Base-by-base conservation (phyloP, 2,888 invertebrate species). In the Cosmia trapezina region DNA sequence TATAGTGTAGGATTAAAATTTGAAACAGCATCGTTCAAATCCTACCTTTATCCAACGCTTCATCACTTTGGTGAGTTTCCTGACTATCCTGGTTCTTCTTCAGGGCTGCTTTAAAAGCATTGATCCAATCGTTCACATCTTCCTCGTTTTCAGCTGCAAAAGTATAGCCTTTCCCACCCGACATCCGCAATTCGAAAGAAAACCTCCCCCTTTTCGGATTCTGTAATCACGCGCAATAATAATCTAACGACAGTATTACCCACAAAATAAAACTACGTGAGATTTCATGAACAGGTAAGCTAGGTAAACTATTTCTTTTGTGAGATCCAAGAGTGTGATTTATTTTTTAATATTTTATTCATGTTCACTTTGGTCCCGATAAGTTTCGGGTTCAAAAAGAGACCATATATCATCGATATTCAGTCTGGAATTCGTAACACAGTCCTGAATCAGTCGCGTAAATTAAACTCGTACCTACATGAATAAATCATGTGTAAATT, bases 111-210 rank as follows among this genome's bases (percentile, higher is more conserved):
- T 97, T 98, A 43, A 99, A 96, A 84, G 98, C 98, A 70, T 95
- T 96, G 43, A 99, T 97, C 99, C 99, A 99, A 89, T 98, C 98
- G 87, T 96, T 97, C 87, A 97, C 95, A 83, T 99, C 99, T 12
- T 97, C 96, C 87, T 99, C 99, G 88, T 97, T 98, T 89, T 99
- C 99, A 1, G 98, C 97, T 11, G 98, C 98, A 87, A 99, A 97
- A 62, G 98, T 97, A 88, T 98, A 98, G 0, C 98, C 98, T 91
- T 98, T 98, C 82, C 98, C 98, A 28, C 98, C 98, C 9, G 98
- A 97, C 98, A 98, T 98, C 79, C 98, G 97, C 59, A 99, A 93
- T 92, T 99, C 99, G 93, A 99, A 99, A 92, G 98, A 98, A 91
- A 97, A 97, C 87, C 98, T 97, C 4, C 98, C 98, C 73, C 98